phyloP scores from a whole-genome alignment of 2,888 invertebrate species.

The Macrophya annulata region DNA sequence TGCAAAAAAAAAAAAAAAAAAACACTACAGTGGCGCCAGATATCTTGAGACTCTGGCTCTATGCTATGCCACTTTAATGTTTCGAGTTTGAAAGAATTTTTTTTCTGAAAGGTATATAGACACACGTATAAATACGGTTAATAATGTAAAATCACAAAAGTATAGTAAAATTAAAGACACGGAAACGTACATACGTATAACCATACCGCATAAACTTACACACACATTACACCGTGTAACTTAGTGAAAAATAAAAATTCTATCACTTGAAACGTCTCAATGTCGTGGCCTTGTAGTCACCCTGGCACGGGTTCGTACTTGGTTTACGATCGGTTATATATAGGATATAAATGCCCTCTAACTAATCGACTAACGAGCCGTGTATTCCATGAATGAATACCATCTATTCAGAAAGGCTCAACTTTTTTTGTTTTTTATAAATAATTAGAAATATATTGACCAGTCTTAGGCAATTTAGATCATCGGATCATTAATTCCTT shows the following conservation, averaged over 20 bases:
- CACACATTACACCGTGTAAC: neutral
- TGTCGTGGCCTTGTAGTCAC: neutral
- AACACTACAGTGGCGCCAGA: constrained; percentile 8
- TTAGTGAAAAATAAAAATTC: neutral
- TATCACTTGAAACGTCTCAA: neutral
- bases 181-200: neutral
- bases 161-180: neutral
- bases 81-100: neutral
- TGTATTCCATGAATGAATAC: neutral
- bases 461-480: neutral
- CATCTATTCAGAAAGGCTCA: neutral
- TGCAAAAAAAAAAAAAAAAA: constrained; percentile 9
- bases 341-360: neutral
- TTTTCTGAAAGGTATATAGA: neutral
- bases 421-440: neutral
- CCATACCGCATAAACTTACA: neutral
- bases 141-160: neutral
- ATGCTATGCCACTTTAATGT: neutral
- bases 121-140: neutral
- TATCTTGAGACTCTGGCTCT: constrained; percentile 11
- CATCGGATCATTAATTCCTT: neutral
- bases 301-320: neutral
- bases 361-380: neutral
- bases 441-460: neutral
- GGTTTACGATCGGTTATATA: neutral